Base-by-base conservation (phyloP, 2,113 vertebrate genomes). In the Rhombomys opimus region DNA sequence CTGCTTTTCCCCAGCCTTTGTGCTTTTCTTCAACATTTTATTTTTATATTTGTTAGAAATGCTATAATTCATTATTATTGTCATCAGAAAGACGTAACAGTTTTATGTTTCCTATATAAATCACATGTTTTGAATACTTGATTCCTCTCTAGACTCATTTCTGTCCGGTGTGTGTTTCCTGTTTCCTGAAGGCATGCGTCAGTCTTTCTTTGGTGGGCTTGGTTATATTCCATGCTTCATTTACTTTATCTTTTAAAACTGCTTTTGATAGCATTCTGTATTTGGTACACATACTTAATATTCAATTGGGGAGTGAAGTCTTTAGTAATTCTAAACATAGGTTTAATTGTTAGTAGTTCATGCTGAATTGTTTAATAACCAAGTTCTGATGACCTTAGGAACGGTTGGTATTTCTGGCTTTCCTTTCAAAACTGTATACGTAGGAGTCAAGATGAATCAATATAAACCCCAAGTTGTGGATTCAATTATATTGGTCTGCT, bases 321-420 rank as follows among this genome's bases (percentile, higher is more conserved):
- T 95, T 93, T 94, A 27, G 12, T 96, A 68, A 52, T 90, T 96
- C 82, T 89, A 87, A 76, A n/a, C 30, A 27, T 91, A 87, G 20
- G 18, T 70, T 93, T 85, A 88, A 76, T 84, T 41, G 12, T 68
- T 25, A 41, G 2, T 87, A 72, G 38, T 93, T 68, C 65, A 61
- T 73, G 65, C 18, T 65, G 75, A 72, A 86, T 85, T 95, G 32
- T 65, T 70, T 88, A 80, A 87, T 50, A 52, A 23, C 20, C 30
- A 23, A 67, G 30, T 77, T 93, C n/a, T 50, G 46, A 32, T 81
- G 23, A 38, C 41, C 35, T 81, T 89, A 59, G 50, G 22, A 46
- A 52, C 57, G n/a, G 1, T 87, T 67, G 35, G 6, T 80, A 9
- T 59, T 84, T 86, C 61, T 41, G 70, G 32, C 14, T 65, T 54